Evolutionary conservation across 2,113 vertebrate genomes (phyloP).

Genomic region (Siniperca chuatsi): DNA sequence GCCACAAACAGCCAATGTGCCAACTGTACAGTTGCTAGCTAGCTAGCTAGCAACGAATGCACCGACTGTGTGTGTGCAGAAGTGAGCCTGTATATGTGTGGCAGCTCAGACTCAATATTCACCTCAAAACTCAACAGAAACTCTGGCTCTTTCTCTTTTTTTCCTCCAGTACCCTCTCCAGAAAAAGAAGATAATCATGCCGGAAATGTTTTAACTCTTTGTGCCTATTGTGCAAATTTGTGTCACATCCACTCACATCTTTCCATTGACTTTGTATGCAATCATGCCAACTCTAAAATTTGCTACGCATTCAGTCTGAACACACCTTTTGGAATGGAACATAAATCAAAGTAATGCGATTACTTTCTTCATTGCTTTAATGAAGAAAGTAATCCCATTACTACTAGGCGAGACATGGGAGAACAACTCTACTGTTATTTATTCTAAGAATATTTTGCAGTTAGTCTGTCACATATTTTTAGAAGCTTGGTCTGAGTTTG

Average conservation of each 20-base stretch:
- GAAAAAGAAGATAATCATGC: not conserved
- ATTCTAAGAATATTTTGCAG: not conserved
- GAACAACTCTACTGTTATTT: not conserved
- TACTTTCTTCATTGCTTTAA: no score
- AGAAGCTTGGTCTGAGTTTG: slow-evolving; percentile 14
- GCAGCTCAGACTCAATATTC: no score
- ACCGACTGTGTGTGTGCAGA: not conserved
- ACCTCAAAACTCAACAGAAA: not conserved
- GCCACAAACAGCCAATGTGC: not conserved
- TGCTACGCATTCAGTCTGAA: not conserved
- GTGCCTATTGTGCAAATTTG: no score
- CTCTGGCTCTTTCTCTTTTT: not conserved
- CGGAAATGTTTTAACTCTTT: no score
- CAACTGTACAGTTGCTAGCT: not conserved
- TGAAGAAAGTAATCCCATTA: no score
- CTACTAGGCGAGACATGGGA: not conserved
- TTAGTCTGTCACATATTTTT: not conserved
- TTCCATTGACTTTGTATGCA: no score
- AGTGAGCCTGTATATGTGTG: no score
- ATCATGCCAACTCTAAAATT: not conserved
- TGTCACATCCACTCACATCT: no score
- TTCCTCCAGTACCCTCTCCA: not conserved
- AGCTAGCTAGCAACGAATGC: not conserved
- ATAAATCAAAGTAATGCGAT: not conserved
- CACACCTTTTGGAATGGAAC: no score